These are phyloP conservation scores for Eriosoma lanigerum DNA, from an alignment of 1,140 invertebrate species.

Conservation along the genomic window DNA sequence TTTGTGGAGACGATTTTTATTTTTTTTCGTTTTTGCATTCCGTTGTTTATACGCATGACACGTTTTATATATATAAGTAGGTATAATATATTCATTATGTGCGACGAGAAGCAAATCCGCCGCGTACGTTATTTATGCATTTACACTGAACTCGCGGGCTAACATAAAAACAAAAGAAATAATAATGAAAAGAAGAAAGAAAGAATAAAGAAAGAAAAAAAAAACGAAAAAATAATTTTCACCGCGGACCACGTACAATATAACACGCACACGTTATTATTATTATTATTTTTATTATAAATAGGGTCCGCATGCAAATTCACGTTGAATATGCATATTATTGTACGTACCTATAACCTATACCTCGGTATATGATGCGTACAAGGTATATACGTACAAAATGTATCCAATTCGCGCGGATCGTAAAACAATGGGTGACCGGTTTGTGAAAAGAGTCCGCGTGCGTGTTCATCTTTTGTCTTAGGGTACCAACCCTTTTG, in stretches of 20 bases:
- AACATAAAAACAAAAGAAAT: slow-evolving; percentile 31
- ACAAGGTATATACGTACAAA: neutral
- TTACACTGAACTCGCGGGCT: no score
- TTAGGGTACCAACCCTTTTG: slow-evolving; percentile 20
- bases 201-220: neutral
- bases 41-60: neutral
- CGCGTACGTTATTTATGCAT: no score
- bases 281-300: neutral
- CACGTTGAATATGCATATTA: slow-evolving; percentile 18
- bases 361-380: neutral
- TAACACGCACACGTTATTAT: no score
- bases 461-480: slow-evolving; percentile 24
- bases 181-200: slow-evolving; percentile 17
- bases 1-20: neutral
- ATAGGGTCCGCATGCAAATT: slow-evolving; percentile 23
- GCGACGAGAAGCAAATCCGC: neutral
- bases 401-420: slow-evolving; percentile 19
- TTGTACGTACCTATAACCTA: neutral
- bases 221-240: slow-evolving; percentile 13
- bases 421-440: slow-evolving; percentile 39
- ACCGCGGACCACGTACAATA: slow-evolving; percentile 3
- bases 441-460: slow-evolving; percentile 40
- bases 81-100: neutral
- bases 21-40: slow-evolving; percentile 16
- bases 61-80: neutral